Evolutionary conservation across 2,888 invertebrate genomes (phyloP), one percentile per base, ranked within the genome.

Genomic region (Aelia acuminata): DNA sequence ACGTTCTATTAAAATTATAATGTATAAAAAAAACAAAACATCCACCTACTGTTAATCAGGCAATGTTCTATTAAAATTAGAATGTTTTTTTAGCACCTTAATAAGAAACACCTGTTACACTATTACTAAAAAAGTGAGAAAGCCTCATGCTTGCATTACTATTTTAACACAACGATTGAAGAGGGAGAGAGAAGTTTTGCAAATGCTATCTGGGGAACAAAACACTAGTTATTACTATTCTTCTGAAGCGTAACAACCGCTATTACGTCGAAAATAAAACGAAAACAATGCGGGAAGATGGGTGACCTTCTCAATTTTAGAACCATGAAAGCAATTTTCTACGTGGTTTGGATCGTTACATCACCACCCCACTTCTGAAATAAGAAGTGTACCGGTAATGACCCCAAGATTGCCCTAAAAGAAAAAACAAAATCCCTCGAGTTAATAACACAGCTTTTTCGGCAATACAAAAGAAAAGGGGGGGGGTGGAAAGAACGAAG

Each of bases 381-480:
- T 35, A 75, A 75, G 75, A 75, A 57, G 57, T 75, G 75, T 75
- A 75, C 39, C 75, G 11, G 75, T 75, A 75, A 75, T 75, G 75
- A 75, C 39, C 39, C 63, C 20, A 75, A 75, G 22, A 75, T 75
- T 75, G 75, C 26, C 26, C 57, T 57, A 57, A 57, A 57, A 57
- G 26, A 57, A 57, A 57, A 57, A 57, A 22, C 1, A 2, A 20
- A 57, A 57, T 57, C 4, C 57, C 13, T 26, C 3, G 26, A 57
- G 57, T 31, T 57, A 57, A 57, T 57, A 57, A 57, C 57, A 57
- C 4, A 31, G 57, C 10, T 57, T 57, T 57, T 57, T 26, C 57
- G 57, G 57, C 57, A 26, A 57, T 3, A 1, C 26, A 26, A 57
- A 31, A 57, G 26, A 57, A 57, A 57, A 57, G 15, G 26, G 26